A percentile compares a stretch with the other conserved stretches of the same genome.
Conservation (phyloP, 2,113 vertebrate species). For the Myiozetetes cayanensis region DNA sequence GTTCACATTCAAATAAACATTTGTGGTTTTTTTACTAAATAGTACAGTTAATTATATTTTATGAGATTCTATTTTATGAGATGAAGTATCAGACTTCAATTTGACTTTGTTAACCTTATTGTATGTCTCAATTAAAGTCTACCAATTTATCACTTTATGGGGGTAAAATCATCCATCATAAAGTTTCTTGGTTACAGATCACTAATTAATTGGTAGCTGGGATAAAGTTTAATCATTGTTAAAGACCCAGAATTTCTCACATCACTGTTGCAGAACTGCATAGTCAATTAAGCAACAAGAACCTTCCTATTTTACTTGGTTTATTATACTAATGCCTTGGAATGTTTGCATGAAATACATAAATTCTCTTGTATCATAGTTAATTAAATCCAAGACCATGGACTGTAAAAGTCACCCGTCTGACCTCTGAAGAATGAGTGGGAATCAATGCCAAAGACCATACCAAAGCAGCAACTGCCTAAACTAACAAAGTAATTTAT, state of each 20-base stretch:
- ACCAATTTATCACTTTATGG: not conserved
- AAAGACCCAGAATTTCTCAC: conserved; percentile 25
- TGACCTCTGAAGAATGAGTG: conserved; percentile 43
- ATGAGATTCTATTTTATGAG: conserved; percentile 21
- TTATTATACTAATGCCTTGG: conserved; percentile 59
- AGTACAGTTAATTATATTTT: conserved; percentile 26
- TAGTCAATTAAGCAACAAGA: conserved; percentile 71
- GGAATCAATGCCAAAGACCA: conserved; percentile 49
- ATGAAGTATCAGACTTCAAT: conserved; percentile 13
- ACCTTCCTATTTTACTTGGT: conserved; percentile 37
- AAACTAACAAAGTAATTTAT: conserved; percentile 55
- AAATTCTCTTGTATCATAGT: conserved; percentile 58
- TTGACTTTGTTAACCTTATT: conserved; percentile 35
- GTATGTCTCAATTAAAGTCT: not conserved
- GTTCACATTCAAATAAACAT: conserved; percentile 30
- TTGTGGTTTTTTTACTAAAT: conserved; percentile 16
- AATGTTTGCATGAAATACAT: conserved; percentile 57
- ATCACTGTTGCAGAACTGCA: conserved; percentile 43
- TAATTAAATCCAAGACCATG: conserved; percentile 62
- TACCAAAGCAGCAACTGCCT: conserved; percentile 38
- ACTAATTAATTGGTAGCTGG: conserved; percentile 15
- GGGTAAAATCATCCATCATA: conserved; percentile 25
- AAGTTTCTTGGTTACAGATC: conserved; percentile 11
- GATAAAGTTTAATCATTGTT: conserved; percentile 53
- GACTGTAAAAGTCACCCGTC: conserved; percentile 65